Evolutionary conservation across 2,888 invertebrate species (phyloP), one percentile per base, ranked within the genome.

Genomic region (Penaeus monodon): DNA sequence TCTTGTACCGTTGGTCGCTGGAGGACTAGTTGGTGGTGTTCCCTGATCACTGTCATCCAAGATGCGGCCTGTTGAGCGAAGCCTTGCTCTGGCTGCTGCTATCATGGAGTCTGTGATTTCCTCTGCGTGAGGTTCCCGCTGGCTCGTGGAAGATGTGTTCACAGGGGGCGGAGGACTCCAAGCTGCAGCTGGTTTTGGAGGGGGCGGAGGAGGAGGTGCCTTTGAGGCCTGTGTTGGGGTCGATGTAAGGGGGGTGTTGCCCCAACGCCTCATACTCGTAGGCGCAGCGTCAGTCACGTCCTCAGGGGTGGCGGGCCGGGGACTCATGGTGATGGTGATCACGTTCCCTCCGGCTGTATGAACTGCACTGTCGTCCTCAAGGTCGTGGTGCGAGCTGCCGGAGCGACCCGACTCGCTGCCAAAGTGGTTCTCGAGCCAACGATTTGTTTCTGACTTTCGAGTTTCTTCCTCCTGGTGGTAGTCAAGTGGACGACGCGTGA

Each of bases 401-500:
- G 97, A 97, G 93, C 96, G 96, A 91, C 97, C 97, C 93, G 98
- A 90, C 79, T 91, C 91, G 70, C 90, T 91, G 74, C 97, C 97
- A 92, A 97, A 97, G 92, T 97, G 97, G 91, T 96, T 96, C 91
- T 97, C 97, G 84, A 97, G 94, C 97, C 97, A 97, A 93, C 97
- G 97, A 90, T 96, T 96, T 0, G 97, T 97, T 93, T 97, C 97
- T 90, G 96, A 95, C 92, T 97, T 97, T 88, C 97, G 94, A 12
- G 97, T 97, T 92, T 97, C 96, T 92, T 97, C 97, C 92, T 97
- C 97, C 91, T 96, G 81, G 92, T 97, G 96, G 91, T 96, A 95
- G 92, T 97, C 96, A 90, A 97, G 93, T 0, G 97, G 96, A 84
- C 95, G 95, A 92, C 96, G 95, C 68, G 96, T 96, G 91, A 96